phyloP scores from a whole-genome alignment of 2,888 invertebrate genomes.

The Cordilura impudica region DNA sequence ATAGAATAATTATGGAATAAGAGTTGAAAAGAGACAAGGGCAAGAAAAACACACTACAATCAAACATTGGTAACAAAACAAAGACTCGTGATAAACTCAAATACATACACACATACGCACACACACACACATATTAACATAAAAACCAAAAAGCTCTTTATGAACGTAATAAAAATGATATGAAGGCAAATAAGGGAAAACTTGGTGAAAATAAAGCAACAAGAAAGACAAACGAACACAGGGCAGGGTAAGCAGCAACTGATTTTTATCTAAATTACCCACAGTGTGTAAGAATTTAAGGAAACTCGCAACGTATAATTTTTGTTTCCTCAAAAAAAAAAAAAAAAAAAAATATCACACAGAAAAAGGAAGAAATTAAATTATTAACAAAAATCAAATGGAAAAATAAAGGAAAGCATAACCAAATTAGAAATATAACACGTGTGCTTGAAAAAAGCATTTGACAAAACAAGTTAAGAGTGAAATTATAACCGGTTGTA shows the following conservation, averaged over 20 bases:
- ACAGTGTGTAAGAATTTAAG: conserved; percentile 43
- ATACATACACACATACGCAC: background rate
- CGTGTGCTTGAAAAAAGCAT: conserved; percentile 22
- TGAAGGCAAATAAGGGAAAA: conserved; percentile 33
- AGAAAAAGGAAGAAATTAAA: conserved; percentile 23
- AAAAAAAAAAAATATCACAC: background rate
- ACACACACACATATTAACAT: background rate
- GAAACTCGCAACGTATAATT: conserved; percentile 41
- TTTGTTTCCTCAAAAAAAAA: background rate
- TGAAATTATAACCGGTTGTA: conserved; percentile 28
- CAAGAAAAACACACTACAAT: background rate
- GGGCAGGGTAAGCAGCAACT: conserved; percentile 32
- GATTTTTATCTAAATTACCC: conserved; percentile 53
- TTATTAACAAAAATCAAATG: conserved; percentile 14
- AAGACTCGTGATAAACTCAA: background rate
- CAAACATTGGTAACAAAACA: conserved; percentile 19
- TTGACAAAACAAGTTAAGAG: background rate
- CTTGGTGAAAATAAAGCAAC: conserved; percentile 38
- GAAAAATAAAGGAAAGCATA: background rate
- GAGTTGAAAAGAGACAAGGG: conserved; percentile 4
- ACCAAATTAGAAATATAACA: conserved; percentile 29
- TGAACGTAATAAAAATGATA: conserved; percentile 48
- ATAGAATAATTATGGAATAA: background rate
- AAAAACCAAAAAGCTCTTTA: conserved; percentile 49
- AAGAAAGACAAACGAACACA: conserved; percentile 29